Base-by-base conservation (phyloP, 2,888 invertebrate genomes). In the Lomographa bimaculata region DNA sequence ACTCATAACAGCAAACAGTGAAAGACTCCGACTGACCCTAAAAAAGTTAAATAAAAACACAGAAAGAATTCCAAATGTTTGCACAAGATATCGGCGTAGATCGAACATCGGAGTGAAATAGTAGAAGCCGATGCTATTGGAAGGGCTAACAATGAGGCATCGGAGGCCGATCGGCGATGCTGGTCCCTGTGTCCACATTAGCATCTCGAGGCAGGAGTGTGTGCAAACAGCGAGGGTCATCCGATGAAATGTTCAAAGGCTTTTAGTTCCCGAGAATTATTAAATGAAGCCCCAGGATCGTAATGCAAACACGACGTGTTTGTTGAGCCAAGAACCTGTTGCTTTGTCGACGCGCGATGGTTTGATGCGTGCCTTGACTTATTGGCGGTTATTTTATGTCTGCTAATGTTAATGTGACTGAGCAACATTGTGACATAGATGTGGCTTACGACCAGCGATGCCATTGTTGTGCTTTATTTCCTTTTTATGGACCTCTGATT, bases 191-290 rank as follows among this genome's bases (percentile, higher is more conserved):
- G 87, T 89, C 87, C 81, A 89, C 87, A 89, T 86, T 86, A 87
- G 87, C 87, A 86, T 86, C 84, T 86, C 85, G 77, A 75, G 71
- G 68, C 78, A 83, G 82, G 81, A 85, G 87, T 86, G 78, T 83
- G 81, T 84, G 87, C 87, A 89, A 87, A 89, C 89, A 89, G 59
- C 71, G 77, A 83, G 87, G 87, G 87, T 87, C 89, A 89, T 85
- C 87, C 85, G 86, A 89, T 89, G 87, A 87, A 86, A 89, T 89
- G 87, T 89, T 87, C 87, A 86, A 89, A 89, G 87, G 84, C 89
- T 89, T 89, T 89, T 89, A 89, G 87, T 87, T 89, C 89, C 89
- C 86, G 87, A 87, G 87, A 86, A 89, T 87, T 87, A 89, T 89
- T 89, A 85, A 89, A 87, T 86, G 86, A 85, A 84, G 80, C 78